phyloP scores from a whole-genome alignment of 2,113 vertebrate species.

The crab-eating macaque (Macaca fascicularis) region T2T-MFA8v1.1 NC_088376.1:118774501-118775000 shows the following conservation, averaged over 20 bases:
- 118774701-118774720: not conserved
- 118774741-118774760: not conserved
- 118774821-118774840: rapidly evolving
- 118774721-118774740: not conserved
- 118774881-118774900: not conserved
- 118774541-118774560: not conserved
- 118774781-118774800: not conserved
- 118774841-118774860: not conserved
- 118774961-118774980: not conserved
- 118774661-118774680: not conserved
- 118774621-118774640: not conserved
- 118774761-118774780: not conserved
- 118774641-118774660: not conserved
- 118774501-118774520: not conserved
- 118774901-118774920: not conserved
- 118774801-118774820: not conserved
- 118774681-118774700: not conserved
- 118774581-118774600: not conserved
- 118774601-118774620: not conserved
- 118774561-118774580: not conserved
- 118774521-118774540: not conserved
- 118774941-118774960: not conserved
- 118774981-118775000: not conserved
- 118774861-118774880: not conserved
- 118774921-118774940: not conserved